These are phyloP conservation scores for Parelbella ahira DNA, from an alignment of 2,888 invertebrate genomes.

Conservation along the genomic window DNA sequence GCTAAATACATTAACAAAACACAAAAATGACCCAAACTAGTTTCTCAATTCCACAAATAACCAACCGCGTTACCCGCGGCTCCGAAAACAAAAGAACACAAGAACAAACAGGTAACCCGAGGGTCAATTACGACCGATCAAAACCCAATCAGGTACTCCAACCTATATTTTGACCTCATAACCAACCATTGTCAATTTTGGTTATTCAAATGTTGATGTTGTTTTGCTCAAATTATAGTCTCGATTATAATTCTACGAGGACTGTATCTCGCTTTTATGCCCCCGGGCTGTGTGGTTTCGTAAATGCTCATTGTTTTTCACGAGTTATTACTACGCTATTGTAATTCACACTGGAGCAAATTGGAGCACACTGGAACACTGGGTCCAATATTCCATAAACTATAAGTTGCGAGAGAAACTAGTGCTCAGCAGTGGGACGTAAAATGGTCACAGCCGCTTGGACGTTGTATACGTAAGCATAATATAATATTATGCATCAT, in stretches of 20 bases:
- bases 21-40: slow-evolving; percentile 14
- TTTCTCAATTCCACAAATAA: slow-evolving; percentile 36
- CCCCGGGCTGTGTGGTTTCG: background rate
- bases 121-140: slow-evolving; percentile 58
- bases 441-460: too few relatives aligned
- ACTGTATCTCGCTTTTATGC: background rate
- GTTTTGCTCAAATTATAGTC: slow-evolving; percentile 15
- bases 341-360: too few relatives aligned
- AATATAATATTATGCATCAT: too few relatives aligned
- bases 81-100: slow-evolving; percentile 40
- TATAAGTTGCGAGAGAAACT: too few relatives aligned
- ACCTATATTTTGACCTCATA: slow-evolving; percentile 66
- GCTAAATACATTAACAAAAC: too few relatives aligned
- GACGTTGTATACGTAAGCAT: too few relatives aligned
- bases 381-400: too few relatives aligned
- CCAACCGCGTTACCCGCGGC: slow-evolving; percentile 44
- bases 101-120: slow-evolving; percentile 60
- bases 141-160: slow-evolving; percentile 38
- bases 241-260: background rate
- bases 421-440: too few relatives aligned
- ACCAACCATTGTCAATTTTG: slow-evolving; percentile 45
- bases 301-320: too few relatives aligned
- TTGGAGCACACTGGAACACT: too few relatives aligned
- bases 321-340: too few relatives aligned
- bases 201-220: slow-evolving; percentile 18